These are phyloP conservation scores for Silurus lanzhouensis DNA, from an alignment of 2,797 vertebrate genomes.

Conservation along the genomic window DNA sequence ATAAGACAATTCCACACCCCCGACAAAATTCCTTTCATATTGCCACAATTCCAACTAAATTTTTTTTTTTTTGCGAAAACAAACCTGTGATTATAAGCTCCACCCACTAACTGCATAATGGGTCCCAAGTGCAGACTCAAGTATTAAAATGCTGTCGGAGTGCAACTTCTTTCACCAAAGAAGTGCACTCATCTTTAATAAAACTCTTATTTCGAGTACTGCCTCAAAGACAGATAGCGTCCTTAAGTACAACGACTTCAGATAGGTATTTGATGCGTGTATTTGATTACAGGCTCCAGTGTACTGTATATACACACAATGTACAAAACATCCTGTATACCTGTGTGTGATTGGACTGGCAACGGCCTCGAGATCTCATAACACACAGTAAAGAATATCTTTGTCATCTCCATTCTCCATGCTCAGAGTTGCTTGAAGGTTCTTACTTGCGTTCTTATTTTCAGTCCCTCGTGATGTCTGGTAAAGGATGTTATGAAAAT, in stretches of 20 bases:
- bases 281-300: neutral
- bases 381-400: neutral
- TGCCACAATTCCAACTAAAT: neutral
- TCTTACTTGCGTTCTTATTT: neutral
- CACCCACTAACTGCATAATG: neutral
- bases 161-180: neutral
- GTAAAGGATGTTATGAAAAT: neutral
- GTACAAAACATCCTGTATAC: neutral
- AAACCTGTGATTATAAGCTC: neutral
- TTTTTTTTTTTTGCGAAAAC: neutral
- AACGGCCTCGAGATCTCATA: neutral
- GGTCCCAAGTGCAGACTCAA: neutral
- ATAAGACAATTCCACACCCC: neutral
- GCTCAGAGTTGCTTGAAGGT: too few species aligned
- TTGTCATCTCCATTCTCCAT: neutral
- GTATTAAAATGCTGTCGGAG: neutral
- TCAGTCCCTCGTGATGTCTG: neutral
- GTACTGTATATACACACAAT: neutral
- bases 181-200: conserved; percentile 8
- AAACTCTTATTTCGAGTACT: neutral
- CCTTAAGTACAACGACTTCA: neutral
- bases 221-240: neutral
- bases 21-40: neutral
- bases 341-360: neutral
- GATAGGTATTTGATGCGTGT: neutral